phyloP scores from a whole-genome alignment of 1,140 invertebrate species.

The Homarus americanus region DNA sequence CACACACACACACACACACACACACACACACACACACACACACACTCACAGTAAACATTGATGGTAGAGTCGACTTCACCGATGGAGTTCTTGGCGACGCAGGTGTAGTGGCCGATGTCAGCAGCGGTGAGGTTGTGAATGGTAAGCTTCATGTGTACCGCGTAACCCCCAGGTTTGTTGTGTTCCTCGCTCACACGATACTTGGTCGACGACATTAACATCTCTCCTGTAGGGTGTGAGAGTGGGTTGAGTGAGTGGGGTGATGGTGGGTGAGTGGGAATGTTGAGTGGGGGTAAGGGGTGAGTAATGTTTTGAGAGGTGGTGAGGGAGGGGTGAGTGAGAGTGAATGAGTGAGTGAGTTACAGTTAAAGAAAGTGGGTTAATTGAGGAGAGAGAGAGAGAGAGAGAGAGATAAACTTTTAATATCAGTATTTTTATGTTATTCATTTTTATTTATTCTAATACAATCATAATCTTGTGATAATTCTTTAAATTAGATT shows the following conservation, averaged over 20 bases:
- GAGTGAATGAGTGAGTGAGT: not conserved
- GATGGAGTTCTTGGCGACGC: conserved; percentile 93
- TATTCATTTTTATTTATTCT: too few relatives aligned
- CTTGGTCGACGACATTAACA: conserved; percentile 60
- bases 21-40: too few relatives aligned
- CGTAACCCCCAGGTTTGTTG: conserved; percentile 53
- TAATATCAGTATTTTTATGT: too few relatives aligned
- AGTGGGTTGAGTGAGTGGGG: too few relatives aligned
- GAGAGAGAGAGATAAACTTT: too few relatives aligned
- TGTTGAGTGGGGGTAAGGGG: too few relatives aligned
- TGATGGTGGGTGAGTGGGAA: too few relatives aligned
- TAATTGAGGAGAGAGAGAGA: not conserved
- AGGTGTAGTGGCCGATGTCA: conserved; percentile 90
- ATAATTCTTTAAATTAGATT: too few relatives aligned
- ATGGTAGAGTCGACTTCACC: conserved; percentile 94
- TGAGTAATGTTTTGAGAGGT: too few relatives aligned
- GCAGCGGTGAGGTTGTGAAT: conserved; percentile 85
- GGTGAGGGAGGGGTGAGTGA: too few relatives aligned
- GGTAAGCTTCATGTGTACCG: conserved; percentile 86
- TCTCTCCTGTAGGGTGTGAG: conserved; percentile 6
- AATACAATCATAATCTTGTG: too few relatives aligned
- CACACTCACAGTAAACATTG: conserved; percentile 89
- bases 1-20: too few relatives aligned
- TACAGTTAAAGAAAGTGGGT: not conserved
- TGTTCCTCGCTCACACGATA: conserved; percentile 58